phyloP scores from a whole-genome alignment of 2,797 vertebrate genomes.

The Falco cherrug region DNA sequence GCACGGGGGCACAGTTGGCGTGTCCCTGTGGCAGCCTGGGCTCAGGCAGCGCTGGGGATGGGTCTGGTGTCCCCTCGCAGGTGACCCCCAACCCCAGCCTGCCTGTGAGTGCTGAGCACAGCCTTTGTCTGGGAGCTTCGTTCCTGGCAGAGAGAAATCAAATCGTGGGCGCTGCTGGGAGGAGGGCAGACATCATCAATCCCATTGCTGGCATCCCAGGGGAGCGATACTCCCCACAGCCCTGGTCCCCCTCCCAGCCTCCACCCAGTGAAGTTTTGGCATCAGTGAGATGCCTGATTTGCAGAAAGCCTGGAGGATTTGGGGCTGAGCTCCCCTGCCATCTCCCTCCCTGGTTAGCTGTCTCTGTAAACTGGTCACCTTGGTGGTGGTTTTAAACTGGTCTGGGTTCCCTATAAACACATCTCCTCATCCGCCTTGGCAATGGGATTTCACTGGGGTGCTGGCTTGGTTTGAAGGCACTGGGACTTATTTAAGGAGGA shows the following conservation, averaged over 20 bases:
- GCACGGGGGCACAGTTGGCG: neutral
- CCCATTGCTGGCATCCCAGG: neutral
- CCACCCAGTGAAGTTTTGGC: neutral
- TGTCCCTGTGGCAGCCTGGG: neutral
- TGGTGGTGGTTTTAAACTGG: neutral
- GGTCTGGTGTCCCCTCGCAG: neutral
- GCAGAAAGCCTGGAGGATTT: neutral
- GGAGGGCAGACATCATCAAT: neutral
- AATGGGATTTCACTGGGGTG: neutral
- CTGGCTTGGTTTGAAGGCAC: neutral
- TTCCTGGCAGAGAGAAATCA: neutral
- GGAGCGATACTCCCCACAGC: neutral
- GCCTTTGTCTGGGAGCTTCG: neutral
- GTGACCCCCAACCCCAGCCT: neutral
- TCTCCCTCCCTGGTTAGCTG: neutral
- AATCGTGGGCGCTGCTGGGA: slow-evolving; percentile 1
- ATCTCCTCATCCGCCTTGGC: neutral
- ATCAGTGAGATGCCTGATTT: neutral
- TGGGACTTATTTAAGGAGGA: neutral
- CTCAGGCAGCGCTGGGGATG: neutral
- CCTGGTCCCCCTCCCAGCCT: neutral
- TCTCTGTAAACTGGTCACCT: neutral
- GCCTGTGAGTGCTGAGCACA: neutral
- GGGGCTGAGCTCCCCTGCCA: neutral
- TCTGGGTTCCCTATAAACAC: neutral